Base-by-base conservation (phyloP, 2,113 vertebrate genomes). In the Stomatorhinus ivindoensis region DNA sequence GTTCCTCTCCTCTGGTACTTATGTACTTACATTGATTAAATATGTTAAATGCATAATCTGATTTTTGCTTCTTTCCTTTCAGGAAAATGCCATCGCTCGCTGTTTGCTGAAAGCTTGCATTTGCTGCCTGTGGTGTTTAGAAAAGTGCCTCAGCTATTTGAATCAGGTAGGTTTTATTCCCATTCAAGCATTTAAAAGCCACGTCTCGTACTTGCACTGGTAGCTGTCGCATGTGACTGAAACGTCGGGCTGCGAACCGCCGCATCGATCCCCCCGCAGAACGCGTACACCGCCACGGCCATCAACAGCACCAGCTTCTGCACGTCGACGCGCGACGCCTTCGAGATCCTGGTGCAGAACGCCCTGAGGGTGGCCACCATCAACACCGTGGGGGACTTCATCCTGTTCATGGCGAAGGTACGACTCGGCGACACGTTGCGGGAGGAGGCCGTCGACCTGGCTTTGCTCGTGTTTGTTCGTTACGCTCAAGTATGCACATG, bases 221-320 rank as follows among this genome's bases (percentile, higher is more conserved):
- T 27, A 9, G 13, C 82, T 46, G 82, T 84, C 21, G 13, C 19
- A 19, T 84, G 82, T 21, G 17, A 27, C 82, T 48, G 19, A 47
- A n/a, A 42, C 39, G 10, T 35, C 9, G 8, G 80, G 80, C 80
- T 7, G 7, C 9, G 80, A 19, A 17, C 21, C 15, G 11, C 80
- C 24, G 17, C 0, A 31, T 6, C 89, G 4, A 8, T 61, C 82
- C 9, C 84, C 44, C 65, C 7, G 85, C 91, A 99, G 98, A 99
- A 99, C 0, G 98, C 98, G 0, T 99, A 99, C 85, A 97, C 97
- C 89, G 98, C 98, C 21, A 99, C 98, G 86, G 98, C 98, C 92
- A 99, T 99, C 95, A 99, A 99, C 95, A 98, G 98, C 94, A 99
- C 98, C 90, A 97, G 93, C 92, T 99, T 99, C 95, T 99, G 98